Percentiles rank a stretch among this genome's conserved stretches.
Conservation (phyloP, 2,113 vertebrate genomes). For the Pteruthius melanotis region DNA sequence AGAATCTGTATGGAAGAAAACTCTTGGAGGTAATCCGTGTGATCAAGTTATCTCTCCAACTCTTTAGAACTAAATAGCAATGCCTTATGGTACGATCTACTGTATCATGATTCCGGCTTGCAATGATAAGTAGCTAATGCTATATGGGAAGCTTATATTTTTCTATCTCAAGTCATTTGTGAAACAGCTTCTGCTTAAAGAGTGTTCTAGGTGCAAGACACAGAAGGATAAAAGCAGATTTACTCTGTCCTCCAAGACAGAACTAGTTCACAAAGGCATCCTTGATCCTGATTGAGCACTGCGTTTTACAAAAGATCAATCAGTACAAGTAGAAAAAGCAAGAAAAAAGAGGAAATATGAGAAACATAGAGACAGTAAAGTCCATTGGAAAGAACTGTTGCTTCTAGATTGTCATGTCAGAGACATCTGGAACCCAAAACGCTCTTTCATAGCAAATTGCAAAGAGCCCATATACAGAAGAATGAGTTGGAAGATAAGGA, state of each 20-base stretch:
- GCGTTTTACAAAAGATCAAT: background rate
- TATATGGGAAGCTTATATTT: background rate
- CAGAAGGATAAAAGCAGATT: background rate
- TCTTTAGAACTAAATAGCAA: background rate
- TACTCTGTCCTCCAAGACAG: background rate
- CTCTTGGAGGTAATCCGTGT: background rate
- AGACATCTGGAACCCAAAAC: background rate
- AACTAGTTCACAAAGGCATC: background rate
- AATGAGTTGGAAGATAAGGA: background rate
- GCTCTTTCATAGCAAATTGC: background rate
- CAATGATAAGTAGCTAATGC: background rate
- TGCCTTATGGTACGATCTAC: background rate
- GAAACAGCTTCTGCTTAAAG: background rate
- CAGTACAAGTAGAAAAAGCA: background rate
- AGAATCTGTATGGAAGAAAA: background rate
- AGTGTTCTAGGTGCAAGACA: background rate
- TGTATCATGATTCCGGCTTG: background rate
- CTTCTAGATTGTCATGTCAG: background rate
- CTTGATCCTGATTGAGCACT: background rate
- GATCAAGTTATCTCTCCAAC: background rate
- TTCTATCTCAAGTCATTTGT: background rate
- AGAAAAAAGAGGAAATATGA: background rate
- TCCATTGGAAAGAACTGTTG: background rate
- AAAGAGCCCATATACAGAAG: background rate
- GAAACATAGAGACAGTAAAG: background rate